Percentiles rank a stretch among this genome's conserved stretches.
Conservation (phyloP, 2,888 invertebrate genomes). For the Oegoconia quadripuncta region DNA sequence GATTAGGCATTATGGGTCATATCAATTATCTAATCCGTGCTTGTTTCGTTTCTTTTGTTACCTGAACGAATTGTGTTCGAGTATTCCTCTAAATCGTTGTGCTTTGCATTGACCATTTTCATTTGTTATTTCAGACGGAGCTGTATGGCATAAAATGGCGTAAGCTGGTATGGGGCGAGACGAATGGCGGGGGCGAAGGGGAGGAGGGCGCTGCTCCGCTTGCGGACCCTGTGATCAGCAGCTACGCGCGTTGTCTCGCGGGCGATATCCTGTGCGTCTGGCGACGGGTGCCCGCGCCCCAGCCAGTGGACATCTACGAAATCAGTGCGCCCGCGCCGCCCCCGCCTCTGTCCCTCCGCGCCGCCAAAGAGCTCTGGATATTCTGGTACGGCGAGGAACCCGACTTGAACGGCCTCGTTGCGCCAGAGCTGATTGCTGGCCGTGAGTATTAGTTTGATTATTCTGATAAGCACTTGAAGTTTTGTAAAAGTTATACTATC, state of each 20-base stretch:
- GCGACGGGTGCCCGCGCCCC: constrained; percentile 88
- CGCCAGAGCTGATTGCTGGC: constrained; percentile 89
- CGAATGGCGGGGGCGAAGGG: constrained; percentile 58
- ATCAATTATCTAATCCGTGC: too few species aligned
- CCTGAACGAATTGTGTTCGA: too few species aligned
- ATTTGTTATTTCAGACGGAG: constrained; percentile 90
- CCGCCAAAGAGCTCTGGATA: constrained; percentile 99
- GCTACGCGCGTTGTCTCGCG: constrained; percentile 94
- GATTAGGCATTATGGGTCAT: too few species aligned
- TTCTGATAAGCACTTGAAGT: too few species aligned
- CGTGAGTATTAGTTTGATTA: constrained; percentile 82
- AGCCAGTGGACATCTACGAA: constrained; percentile 70
- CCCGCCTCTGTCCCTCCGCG: constrained; percentile 89
- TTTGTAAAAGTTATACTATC: too few species aligned
- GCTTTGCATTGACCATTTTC: constrained; percentile 12
- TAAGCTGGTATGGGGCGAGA: constrained; percentile 92
- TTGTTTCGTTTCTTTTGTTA: too few species aligned
- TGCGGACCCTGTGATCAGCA: constrained; percentile 93
- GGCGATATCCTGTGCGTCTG: constrained; percentile 98
- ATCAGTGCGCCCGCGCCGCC: constrained; percentile 78
- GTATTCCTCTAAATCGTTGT: neutral
- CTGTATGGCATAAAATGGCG: constrained; percentile 99
- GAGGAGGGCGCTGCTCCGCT: constrained; percentile 82
- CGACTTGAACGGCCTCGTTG: constrained; percentile 90
- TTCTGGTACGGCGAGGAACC: constrained; percentile 99